Conservation (phyloP, 2,113 vertebrate genomes). For the Amia ocellicauda region DNA sequence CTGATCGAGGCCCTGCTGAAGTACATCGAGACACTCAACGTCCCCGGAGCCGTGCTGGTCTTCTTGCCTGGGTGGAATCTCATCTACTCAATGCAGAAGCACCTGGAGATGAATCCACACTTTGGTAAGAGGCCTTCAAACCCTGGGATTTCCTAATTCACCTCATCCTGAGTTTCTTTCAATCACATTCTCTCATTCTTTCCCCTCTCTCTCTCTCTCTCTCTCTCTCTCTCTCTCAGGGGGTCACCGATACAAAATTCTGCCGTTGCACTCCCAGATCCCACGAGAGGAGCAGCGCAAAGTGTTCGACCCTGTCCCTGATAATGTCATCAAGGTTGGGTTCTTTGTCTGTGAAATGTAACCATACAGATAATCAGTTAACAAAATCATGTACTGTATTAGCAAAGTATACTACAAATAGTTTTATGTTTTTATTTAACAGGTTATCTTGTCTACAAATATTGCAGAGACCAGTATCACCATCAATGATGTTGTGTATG, state of each 20-base stretch:
- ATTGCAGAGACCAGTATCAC: conserved; percentile 96
- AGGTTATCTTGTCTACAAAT: conserved; percentile 97
- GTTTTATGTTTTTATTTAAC: conserved; percentile 34
- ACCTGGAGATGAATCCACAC: conserved; percentile 85
- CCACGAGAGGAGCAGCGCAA: conserved; percentile 90
- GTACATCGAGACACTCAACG: conserved; percentile 87
- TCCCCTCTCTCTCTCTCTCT: neutral
- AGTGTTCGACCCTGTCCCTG: conserved; percentile 84
- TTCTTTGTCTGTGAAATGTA: no score
- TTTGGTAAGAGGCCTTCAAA: conserved; percentile 70
- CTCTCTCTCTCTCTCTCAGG: conserved; percentile 50
- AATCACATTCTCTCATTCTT: neutral
- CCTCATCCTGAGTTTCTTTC: neutral
- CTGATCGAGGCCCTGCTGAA: conserved; percentile 88
- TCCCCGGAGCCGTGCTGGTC: conserved; percentile 82
- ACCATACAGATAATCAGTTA: no score
- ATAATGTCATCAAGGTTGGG: conserved; percentile 77
- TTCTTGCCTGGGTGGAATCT: conserved; percentile 97
- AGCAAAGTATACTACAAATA: neutral
- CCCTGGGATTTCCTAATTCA: neutral
- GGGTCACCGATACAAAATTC: conserved; percentile 73
- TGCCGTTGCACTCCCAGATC: conserved; percentile 93
- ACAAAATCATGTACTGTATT: neutral
- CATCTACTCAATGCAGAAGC: conserved; percentile 92
- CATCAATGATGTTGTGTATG: conserved; percentile 95